These are phyloP conservation scores for Ormyrus labotus DNA, from an alignment of 2,888 invertebrate species.

Conservation along the genomic window DNA sequence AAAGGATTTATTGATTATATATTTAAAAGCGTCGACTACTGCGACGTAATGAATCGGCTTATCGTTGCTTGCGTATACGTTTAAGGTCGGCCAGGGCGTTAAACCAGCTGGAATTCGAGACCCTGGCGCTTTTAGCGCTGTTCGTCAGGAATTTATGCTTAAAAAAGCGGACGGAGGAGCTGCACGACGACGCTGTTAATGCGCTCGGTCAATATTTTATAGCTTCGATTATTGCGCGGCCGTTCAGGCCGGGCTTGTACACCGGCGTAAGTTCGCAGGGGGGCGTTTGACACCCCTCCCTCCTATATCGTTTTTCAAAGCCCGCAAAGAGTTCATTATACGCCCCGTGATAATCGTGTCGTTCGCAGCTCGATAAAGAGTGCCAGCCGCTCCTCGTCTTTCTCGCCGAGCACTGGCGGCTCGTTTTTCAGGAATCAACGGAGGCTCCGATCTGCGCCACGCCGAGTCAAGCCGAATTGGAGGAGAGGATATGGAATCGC, in stretches of 20 bases:
- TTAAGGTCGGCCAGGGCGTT: constrained; percentile 22
- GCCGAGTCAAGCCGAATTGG: background rate
- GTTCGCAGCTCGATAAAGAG: constrained; percentile 22
- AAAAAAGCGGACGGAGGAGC: background rate
- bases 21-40: background rate
- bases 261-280: constrained; percentile 10
- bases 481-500: background rate
- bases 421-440: background rate
- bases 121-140: constrained; percentile 29
- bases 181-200: constrained; percentile 5
- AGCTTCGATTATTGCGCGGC: constrained; percentile 32
- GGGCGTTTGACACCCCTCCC: too few species aligned
- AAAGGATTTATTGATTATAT: background rate
- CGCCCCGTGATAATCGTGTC: background rate
- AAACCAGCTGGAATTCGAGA: constrained; percentile 1
- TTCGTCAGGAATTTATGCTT: constrained; percentile 31
- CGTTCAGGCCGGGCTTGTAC: constrained; percentile 46
- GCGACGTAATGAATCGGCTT: background rate
- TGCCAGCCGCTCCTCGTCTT: constrained; percentile 39
- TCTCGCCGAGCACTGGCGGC: constrained; percentile 27
- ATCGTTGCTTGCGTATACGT: background rate
- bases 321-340: background rate
- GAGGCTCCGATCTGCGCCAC: background rate
- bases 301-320: background rate
- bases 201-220: constrained; percentile 41